Base-by-base conservation (phyloP, 2,113 vertebrate genomes). In the Calidris pygmaea region DNA sequence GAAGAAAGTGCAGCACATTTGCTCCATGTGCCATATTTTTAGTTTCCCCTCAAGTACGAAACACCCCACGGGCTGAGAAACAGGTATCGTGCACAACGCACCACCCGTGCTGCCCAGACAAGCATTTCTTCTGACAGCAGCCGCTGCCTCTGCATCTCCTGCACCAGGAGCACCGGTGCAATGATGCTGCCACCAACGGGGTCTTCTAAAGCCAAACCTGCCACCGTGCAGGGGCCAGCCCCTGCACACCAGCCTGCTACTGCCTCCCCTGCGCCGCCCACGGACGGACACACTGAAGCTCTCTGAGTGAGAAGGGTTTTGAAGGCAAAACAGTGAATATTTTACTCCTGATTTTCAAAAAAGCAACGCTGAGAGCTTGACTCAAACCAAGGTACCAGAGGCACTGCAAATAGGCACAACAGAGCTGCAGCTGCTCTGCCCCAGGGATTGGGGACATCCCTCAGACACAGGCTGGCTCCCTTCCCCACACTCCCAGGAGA, bases 111-210 rank as follows among this genome's bases (percentile, higher is more conserved):
- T 60, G 66, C 79, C 35, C 58, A 18, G 43, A 22, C 43, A 9
- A 0, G 10, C 14, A 10, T 10, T 68, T 47, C 73, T 21, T 47
- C 53, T 17, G 55, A 23, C n/a, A 59, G n/a, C 48, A 63, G 65
- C 12, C 9, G 6, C 65, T 8, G 4, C 23, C 77, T 22, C 47
- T 6, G 39, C 63, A 13, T 13, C 53, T 60, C 47, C 71, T 55
- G 48, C 22, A 5, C 70, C 20, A 1, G 0, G 43, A 85, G 60
- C 85, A 32, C 45, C 0, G 1, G 6, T 41, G 32, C 2, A 3
- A 26, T 0, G 23, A 15, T 41, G 24, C 14, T 5, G 60, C 70
- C 12, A 26, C 59, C 70, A 27, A 3, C 1, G 4, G 68, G 32
- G 12, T 48, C 55, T 59, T 23, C 48, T 17, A 17, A 39, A 41